Conservation (phyloP, 2,888 invertebrate genomes). For the Perizoma affinitatum region DNA sequence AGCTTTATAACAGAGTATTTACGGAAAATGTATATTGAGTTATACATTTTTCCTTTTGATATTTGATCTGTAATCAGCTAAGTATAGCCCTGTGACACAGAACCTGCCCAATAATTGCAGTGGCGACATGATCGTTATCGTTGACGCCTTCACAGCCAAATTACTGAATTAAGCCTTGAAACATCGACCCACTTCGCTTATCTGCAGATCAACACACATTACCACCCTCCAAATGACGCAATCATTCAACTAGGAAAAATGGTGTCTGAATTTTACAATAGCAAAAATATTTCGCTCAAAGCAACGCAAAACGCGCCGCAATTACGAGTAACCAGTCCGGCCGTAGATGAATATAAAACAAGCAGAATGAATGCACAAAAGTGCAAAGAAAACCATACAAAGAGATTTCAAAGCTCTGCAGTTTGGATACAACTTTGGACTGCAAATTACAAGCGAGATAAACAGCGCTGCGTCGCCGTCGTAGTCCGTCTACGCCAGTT, state of each 20-base stretch:
- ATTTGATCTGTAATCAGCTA: constrained; percentile 69
- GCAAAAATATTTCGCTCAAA: constrained; percentile 14
- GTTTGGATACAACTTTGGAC: constrained; percentile 73
- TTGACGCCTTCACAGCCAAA: constrained; percentile 62
- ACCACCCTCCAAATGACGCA: constrained; percentile 20
- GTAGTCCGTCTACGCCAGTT: constrained; percentile 62
- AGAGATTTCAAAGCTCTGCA: constrained; percentile 79
- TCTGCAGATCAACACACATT: constrained; percentile 40
- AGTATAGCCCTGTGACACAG: constrained; percentile 65
- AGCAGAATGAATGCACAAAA: constrained; percentile 71
- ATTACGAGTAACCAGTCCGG: constrained; percentile 46
- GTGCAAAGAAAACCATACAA: constrained; percentile 74
- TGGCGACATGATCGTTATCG: constrained; percentile 69
- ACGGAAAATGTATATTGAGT: constrained; percentile 14
- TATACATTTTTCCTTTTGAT: constrained; percentile 42
- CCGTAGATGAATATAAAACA: constrained; percentile 60
- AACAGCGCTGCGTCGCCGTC: constrained; percentile 53
- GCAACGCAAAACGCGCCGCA: constrained; percentile 45
- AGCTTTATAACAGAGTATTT: not conserved
- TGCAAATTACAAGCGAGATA: constrained; percentile 77
- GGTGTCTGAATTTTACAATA: not conserved
- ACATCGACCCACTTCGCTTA: constrained; percentile 55
- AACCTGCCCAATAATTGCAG: constrained; percentile 69
- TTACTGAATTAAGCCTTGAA: constrained; percentile 61
- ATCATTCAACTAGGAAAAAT: constrained; percentile 13